Percentiles rank a stretch among this genome's conserved stretches.
Evolutionary conservation across 2,797 vertebrate genomes (phyloP).

Genomic region (Decapterus maruadsi): DNA sequence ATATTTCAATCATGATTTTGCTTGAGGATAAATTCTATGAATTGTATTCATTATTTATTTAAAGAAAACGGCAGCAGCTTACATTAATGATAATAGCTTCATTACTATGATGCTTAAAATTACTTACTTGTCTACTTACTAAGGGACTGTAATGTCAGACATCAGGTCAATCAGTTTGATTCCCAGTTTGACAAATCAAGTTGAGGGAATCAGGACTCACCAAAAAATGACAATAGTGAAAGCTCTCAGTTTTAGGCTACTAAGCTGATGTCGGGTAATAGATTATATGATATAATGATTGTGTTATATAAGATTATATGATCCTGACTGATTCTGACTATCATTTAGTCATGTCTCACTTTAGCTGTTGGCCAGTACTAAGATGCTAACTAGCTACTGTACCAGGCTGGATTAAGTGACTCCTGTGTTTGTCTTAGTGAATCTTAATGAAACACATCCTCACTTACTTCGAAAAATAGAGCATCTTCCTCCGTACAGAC

Average conservation of each 20-base stretch:
- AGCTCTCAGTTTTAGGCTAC: background rate
- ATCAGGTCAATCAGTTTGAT: background rate
- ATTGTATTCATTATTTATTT: background rate
- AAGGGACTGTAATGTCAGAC: background rate
- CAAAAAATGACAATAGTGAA: background rate
- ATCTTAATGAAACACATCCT: background rate
- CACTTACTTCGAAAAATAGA: background rate
- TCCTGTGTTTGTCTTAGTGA: background rate
- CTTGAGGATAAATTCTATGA: background rate
- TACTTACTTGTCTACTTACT: background rate
- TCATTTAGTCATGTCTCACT: background rate
- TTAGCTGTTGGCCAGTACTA: background rate
- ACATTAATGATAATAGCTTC: background rate
- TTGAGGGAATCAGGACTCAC: background rate
- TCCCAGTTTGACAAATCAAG: background rate
- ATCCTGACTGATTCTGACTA: background rate
- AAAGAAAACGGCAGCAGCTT: background rate
- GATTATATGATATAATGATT: background rate
- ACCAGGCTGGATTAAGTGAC: background rate
- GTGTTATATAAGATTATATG: background rate
- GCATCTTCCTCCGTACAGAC: background rate
- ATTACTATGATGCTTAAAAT: background rate
- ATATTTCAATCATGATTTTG: background rate
- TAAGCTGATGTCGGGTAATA: background rate
- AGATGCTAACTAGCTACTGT: background rate